Evolutionary conservation across 2,113 vertebrate species (phyloP).

Genomic region (Pipa parva): DNA sequence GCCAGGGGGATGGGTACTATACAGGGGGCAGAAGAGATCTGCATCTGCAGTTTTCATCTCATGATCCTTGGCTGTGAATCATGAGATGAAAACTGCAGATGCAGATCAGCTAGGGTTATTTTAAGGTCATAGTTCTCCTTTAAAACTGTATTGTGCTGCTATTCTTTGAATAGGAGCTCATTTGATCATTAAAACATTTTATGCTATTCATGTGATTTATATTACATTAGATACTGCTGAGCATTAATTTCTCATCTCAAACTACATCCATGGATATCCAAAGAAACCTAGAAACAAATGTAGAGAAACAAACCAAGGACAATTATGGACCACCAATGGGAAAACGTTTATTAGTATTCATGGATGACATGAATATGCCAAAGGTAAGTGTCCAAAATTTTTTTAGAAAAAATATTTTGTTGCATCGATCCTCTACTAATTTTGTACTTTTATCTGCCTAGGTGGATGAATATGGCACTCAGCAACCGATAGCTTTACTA

Average conservation of each 20-base stretch:
- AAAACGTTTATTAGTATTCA: slow-evolving; percentile 85
- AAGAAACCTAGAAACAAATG: slow-evolving; percentile 85
- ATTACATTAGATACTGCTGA: slow-evolving; percentile 69
- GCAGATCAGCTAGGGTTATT: no score
- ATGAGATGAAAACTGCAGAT: no score
- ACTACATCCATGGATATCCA: slow-evolving; percentile 94
- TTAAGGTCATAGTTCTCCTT: no score
- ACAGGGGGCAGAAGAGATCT: no score
- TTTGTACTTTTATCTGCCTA: slow-evolving; percentile 44
- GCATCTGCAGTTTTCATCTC: no score
- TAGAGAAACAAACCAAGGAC: slow-evolving; percentile 90
- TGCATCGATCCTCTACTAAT: no score
- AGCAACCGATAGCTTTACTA: slow-evolving; percentile 90
- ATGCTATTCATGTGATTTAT: background rate
- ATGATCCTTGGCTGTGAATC: no score
- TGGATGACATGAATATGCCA: slow-evolving; percentile 97
- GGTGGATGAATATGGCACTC: slow-evolving; percentile 92
- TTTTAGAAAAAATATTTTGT: no score
- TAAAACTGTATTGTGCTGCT: no score
- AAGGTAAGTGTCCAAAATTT: slow-evolving; percentile 60
- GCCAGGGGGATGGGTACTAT: no score
- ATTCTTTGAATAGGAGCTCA: no score
- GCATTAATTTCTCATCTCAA: slow-evolving; percentile 88
- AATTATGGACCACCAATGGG: slow-evolving; percentile 86
- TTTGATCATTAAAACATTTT: no score